phyloP scores from a whole-genome alignment of 2,888 invertebrate species.

The Orchesellides sinensis region DNA sequence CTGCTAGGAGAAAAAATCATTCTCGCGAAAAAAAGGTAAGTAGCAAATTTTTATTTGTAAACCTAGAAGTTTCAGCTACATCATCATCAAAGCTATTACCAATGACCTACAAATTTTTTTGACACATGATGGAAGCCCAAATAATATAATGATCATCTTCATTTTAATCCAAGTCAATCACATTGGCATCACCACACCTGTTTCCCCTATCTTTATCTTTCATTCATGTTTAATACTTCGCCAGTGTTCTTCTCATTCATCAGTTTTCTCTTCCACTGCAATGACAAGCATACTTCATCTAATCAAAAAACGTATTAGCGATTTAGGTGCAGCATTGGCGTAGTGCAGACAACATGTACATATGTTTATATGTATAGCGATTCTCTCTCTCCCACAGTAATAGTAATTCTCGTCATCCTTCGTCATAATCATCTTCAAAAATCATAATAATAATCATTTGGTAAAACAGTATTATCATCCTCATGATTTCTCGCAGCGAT shows the following conservation, averaged over 20 bases:
- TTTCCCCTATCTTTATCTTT: conserved; percentile 27
- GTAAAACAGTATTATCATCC: conserved; percentile 37
- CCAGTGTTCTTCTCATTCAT: too few relatives aligned
- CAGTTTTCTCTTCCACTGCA: background rate
- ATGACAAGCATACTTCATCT: conserved; percentile 1
- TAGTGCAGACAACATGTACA: too few relatives aligned
- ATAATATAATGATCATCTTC: conserved; percentile 29
- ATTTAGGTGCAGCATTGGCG: background rate
- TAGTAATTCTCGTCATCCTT: background rate
- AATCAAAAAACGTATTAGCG: background rate
- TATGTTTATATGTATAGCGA: too few relatives aligned
- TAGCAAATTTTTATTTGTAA: background rate
- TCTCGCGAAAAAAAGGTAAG: background rate
- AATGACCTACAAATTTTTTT: conserved; percentile 51
- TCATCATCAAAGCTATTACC: conserved; percentile 34
- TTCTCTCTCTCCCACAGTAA: too few relatives aligned
- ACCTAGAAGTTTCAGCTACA: conserved; percentile 26
- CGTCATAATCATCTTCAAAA: conserved; percentile 14
- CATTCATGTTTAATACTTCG: too few relatives aligned
- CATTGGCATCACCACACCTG: conserved; percentile 52
- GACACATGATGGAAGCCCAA: conserved; percentile 27
- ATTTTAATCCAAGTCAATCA: conserved; percentile 54
- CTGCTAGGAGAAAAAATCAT: background rate
- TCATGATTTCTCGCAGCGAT: conserved; percentile 20
- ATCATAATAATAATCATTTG: conserved; percentile 20